A percentile compares a stretch with the other conserved stretches of the same genome.
Conservation (phyloP, 2,113 vertebrate genomes). For the Equus quagga region DNA sequence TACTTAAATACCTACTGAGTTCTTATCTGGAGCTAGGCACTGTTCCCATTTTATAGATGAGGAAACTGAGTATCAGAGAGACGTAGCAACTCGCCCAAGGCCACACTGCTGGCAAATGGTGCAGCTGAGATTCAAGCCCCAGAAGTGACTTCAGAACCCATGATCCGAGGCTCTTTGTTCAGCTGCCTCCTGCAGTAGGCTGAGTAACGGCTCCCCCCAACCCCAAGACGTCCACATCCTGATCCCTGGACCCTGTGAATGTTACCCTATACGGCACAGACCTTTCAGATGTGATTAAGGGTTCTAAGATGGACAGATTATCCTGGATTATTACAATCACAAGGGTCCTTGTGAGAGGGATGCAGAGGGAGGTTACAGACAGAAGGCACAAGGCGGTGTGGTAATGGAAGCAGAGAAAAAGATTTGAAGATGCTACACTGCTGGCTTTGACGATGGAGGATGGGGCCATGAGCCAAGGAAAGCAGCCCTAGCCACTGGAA, state of each 20-base stretch:
- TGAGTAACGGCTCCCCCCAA: background rate
- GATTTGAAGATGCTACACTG: fast-evolving
- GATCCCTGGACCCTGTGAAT: background rate
- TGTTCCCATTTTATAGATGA: background rate
- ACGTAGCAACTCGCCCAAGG: background rate
- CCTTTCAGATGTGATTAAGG: background rate
- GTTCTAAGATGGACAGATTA: background rate
- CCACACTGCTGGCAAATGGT: background rate
- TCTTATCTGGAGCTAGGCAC: background rate
- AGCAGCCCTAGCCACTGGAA: background rate
- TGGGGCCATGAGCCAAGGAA: background rate
- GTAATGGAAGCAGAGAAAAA: background rate
- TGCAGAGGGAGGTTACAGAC: background rate
- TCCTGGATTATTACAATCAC: background rate
- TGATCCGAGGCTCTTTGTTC: background rate
- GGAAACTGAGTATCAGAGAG: background rate
- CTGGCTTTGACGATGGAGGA: background rate
- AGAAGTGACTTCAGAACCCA: background rate
- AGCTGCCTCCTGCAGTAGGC: background rate
- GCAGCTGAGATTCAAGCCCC: background rate
- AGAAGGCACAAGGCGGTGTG: background rate
- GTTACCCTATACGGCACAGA: background rate
- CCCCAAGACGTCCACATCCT: background rate
- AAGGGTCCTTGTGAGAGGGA: background rate
- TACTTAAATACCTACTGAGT: background rate